Base-by-base conservation (phyloP, 2,113 vertebrate species). In the Dolichotis patagonum region DNA sequence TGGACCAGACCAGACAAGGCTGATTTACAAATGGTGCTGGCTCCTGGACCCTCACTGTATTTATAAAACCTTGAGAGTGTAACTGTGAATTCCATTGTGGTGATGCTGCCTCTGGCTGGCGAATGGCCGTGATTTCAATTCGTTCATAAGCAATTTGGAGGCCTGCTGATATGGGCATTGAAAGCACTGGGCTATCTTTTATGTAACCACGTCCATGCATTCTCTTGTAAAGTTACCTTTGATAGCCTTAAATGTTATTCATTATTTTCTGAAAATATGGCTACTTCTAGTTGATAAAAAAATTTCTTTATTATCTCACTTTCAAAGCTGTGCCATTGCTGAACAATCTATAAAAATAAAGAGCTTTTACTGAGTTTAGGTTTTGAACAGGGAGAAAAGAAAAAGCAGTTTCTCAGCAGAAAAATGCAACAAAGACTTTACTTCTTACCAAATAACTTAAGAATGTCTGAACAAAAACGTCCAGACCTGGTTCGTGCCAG, bases 361-460 rank as follows among this genome's bases (percentile, higher is more conserved):
- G 56, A 94, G 43, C 52, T 93, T 97, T 92, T 97, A 94, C 67
- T 89, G 81, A 96, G 84, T 78, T 80, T 46, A 67, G 85, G 54
- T 62, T 89, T 93, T 88, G 94, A 97, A 97, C 87, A 94, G 89
- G 88, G 46, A 91, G 26, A 84, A 96, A 96, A 81, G 62, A 60
- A 90, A 96, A 96, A 87, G 63, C 91, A 82, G 81, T 90, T 97
- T 97, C 95, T 90, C 82, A 92, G 92, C 85, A 97, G 95, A 96
- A 97, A 95, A 97, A 96, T 96, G 91, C 88, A 97, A 96, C 91
- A 95, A 97, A 97, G 96, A 75, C 96, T 98, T 97, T 78, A 88
- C 91, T 97, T 97, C 95, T 98, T 98, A 97, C 97, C 92, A 97
- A 98, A 98, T 91, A 96, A 95, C 96, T 98, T 91, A 98, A 98